A percentile compares a stretch with the other conserved stretches of the same genome.
Conservation (phyloP, 2,888 invertebrate species). For the Oxyscelio sp. region DNA sequence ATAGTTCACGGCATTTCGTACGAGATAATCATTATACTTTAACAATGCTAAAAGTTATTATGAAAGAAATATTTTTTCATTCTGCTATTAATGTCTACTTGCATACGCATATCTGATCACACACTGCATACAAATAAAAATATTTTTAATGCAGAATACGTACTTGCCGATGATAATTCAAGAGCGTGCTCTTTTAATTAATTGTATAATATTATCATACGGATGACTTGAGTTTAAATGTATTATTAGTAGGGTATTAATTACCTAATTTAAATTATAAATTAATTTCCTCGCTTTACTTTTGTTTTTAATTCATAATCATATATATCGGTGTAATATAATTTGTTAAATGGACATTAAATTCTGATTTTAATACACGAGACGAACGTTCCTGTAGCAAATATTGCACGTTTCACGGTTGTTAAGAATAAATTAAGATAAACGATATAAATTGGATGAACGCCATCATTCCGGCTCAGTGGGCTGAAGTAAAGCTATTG, state of each 20-base stretch:
- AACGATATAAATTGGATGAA: constrained; percentile 35
- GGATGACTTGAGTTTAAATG: background rate
- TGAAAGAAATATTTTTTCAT: constrained; percentile 8
- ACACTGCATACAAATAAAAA: constrained; percentile 63
- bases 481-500: constrained; percentile 35
- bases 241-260: background rate
- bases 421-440: constrained; percentile 45
- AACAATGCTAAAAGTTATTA: too few species aligned
- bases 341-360: constrained; percentile 5
- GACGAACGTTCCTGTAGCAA: background rate
- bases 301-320: background rate
- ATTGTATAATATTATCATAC: background rate
- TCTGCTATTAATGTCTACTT: constrained; percentile 27
- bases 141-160: background rate
- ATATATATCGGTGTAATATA: constrained; percentile 12
- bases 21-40: too few species aligned
- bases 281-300: background rate
- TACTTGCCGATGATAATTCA: background rate
- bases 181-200: background rate
- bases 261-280: constrained; percentile 1
- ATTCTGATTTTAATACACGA: constrained; percentile 1
- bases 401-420: constrained; percentile 16
- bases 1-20: too few species aligned
- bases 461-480: constrained; percentile 36
- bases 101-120: constrained; percentile 13